Evolutionary conservation across 2,888 invertebrate species (phyloP), one percentile per base, ranked within the genome.

Genomic region (Drosophila yooni): DNA sequence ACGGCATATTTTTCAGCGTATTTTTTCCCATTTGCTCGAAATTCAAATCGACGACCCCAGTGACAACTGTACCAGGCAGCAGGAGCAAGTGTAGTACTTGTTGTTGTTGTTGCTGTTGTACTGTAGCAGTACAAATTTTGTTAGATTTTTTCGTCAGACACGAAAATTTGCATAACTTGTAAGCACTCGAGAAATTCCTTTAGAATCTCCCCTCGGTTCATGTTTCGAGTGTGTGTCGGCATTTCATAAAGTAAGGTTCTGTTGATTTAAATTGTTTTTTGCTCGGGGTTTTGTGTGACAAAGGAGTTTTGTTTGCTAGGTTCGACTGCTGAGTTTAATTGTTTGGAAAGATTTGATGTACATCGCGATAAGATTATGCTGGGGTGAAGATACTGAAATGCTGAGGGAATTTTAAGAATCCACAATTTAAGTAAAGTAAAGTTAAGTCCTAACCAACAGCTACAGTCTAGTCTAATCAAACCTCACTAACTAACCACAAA

Each of bases 161-260:
- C 34, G 40, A 38, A 73, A 75, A 86, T 86, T 88, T 87, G 87
- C 89, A 88, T 87, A 87, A 84, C 79, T 77, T 77, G 88, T 70
- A 69, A 79, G 76, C 66, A 81, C 88, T 86, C 75, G 76, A 83
- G 67, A 61, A 78, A 86, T 86, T 83, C 87, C 87, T 76, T 82
- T 74, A 70, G 74, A 83, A 74, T 74, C 67, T 71, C 70, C 79
- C 79, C 85, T 67, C 40, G 53, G 38, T 53, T 38, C 34, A 50
- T 31, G 56, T 66, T 71, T 84, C 63, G 86, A 86, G 88, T 86
- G 88, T 84, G 87, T 86, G 88, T 78, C 87, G 85, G 88, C 74
- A 88, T 86, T 88, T 81, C 33, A 34, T 50, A 77, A 51, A 31
- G 60, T 43, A 53, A 56, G 40, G 25, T 40, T 62, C 46, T 27